Evolutionary conservation across 2,888 invertebrate genomes (phyloP), one percentile per base, ranked within the genome.

Genomic region (Coenonympha glycerion): DNA sequence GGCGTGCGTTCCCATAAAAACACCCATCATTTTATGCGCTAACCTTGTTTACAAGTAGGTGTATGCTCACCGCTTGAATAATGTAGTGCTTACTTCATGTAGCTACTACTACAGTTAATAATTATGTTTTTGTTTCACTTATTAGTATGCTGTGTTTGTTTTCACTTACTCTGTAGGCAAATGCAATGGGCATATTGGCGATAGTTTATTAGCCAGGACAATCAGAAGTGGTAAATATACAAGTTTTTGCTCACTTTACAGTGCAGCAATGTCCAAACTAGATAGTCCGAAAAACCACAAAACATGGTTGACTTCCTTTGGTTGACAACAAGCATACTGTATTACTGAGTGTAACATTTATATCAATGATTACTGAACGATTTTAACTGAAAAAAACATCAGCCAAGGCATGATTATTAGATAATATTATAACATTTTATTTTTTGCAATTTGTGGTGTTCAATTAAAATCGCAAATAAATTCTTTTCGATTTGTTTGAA

Each of bases 401-500:
- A 9, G n/a, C 3, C 2, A 26, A 6, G 3, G 4, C 1, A 11
- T 3, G 24, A 5, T 5, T 5, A 11, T 13, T 5, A 5, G 3
- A 30, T 11, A 1, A 30, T 6, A 33, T 33, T 6, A 33, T 33
- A 8, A 33, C 16, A 15, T 19, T 22, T 19, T 39, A 3, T 11
- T 40, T 3, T 6, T 30, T 2, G 18, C 19, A 19, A 19, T 41
- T 19, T 30, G 21, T 8, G 13, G 8, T 40, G 6, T 62, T 59
- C 59, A 65, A 71, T 66, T 72, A 72, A 71, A 69, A 57, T 65
- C 64, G 65, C 68, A 71, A 82, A 77, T 79, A 78, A 80, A 79
- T 83, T 77, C 80, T 77, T 72, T 63, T 65, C 65, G 64, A 66
- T 68, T 63, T 64, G 68, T 67, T 69, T 66, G 65, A 68, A 59